Conservation (phyloP, 2,888 invertebrate genomes). For the Eremobia ochroleuca region DNA sequence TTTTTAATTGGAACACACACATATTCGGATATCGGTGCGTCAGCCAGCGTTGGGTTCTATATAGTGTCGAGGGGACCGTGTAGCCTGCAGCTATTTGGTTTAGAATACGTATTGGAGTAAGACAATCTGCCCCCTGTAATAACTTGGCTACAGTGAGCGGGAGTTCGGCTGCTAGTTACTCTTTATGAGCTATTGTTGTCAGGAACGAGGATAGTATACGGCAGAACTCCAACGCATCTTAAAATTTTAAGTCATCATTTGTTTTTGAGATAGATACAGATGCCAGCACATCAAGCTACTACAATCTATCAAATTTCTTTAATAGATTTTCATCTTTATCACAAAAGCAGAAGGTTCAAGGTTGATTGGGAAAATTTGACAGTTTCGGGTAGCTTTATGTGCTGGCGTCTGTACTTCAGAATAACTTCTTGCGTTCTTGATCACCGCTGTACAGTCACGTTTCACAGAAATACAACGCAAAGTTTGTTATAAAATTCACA, state of each 20-base stretch:
- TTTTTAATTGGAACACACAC: slow-evolving; percentile 90
- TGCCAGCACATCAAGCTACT: too few species aligned
- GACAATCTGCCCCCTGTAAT: slow-evolving; percentile 85
- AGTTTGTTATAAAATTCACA: neutral
- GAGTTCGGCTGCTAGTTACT: slow-evolving; percentile 42
- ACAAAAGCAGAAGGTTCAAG: too few species aligned
- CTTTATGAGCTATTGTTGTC: slow-evolving; percentile 55
- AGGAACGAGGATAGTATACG: neutral
- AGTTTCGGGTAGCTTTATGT: too few species aligned
- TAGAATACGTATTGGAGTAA: slow-evolving; percentile 86
- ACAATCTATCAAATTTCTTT: too few species aligned
- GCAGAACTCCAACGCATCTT: neutral
- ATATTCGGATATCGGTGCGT: slow-evolving; percentile 84
- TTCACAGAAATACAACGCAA: neutral
- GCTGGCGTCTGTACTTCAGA: neutral
- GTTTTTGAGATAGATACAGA: neutral
- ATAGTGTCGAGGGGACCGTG: slow-evolving; percentile 75
- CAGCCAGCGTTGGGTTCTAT: slow-evolving; percentile 76
- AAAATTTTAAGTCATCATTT: neutral
- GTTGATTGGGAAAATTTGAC: too few species aligned
- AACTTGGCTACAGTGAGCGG: slow-evolving; percentile 68
- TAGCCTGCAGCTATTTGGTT: slow-evolving; percentile 87
- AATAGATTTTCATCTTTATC: too few species aligned
- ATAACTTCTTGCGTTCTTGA: neutral
- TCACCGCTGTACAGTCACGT: neutral